A percentile compares a stretch with the other conserved stretches of the same genome.
Conservation (phyloP, 2,113 vertebrate species). For the Cromileptes altivelis region DNA sequence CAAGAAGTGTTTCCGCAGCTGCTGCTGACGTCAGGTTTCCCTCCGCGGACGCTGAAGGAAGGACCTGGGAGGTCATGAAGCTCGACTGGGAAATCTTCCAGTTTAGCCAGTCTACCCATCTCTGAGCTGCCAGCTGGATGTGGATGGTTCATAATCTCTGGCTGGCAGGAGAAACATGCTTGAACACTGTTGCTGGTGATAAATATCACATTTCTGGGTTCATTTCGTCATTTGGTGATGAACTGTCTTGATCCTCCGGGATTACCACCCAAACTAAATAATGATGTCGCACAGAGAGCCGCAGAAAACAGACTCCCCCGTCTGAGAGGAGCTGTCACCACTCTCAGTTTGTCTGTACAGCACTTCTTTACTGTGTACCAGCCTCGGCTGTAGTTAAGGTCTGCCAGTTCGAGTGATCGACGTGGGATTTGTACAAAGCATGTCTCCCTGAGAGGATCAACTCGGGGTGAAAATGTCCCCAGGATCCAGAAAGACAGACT, state of each 20-base stretch:
- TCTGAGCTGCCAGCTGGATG: neutral
- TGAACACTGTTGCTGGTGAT: neutral
- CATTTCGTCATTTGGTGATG: neutral
- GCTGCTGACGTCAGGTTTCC: constrained; percentile 72
- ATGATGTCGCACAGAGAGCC: constrained; percentile 1
- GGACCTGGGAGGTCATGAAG: neutral
- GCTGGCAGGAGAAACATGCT: neutral
- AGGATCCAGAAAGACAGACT: constrained; percentile 19
- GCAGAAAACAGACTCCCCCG: constrained; percentile 3
- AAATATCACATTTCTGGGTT: neutral
- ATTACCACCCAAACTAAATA: constrained; percentile 7
- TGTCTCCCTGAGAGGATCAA: constrained; percentile 26
- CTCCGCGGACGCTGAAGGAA: neutral
- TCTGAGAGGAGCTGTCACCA: neutral
- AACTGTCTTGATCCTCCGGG: neutral
- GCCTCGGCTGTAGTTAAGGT: neutral
- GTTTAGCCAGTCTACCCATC: neutral
- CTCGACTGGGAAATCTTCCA: neutral
- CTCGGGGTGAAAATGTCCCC: constrained; percentile 13
- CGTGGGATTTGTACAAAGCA: constrained; percentile 14
- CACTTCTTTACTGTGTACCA: neutral
- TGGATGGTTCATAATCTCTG: neutral
- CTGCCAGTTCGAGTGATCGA: neutral
- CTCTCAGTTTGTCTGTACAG: neutral
- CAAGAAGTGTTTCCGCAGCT: constrained; percentile 86